Percentiles rank a stretch among this genome's conserved stretches.
Conservation (phyloP, 2,113 vertebrate genomes). For the Narcine bancroftii region DNA sequence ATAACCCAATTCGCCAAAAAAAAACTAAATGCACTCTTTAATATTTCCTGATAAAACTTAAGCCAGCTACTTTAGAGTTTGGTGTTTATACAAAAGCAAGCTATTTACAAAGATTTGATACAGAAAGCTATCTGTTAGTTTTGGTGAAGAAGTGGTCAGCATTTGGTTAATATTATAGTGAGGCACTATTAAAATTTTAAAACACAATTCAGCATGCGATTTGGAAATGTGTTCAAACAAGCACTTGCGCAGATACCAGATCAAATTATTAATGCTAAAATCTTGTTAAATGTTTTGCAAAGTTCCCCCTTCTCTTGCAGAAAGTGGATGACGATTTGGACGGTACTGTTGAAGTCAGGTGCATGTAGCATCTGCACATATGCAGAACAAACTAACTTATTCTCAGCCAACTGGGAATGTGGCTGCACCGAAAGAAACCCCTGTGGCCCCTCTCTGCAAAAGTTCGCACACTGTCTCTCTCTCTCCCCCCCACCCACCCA, state of each 20-base stretch:
- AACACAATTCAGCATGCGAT: neutral
- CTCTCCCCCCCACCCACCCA: too few species aligned
- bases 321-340: slow-evolving; percentile 16
- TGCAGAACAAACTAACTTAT: too few species aligned
- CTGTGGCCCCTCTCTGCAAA: too few species aligned
- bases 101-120: neutral
- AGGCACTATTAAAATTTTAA: neutral
- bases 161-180: too few species aligned
- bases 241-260: neutral
- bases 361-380: neutral
- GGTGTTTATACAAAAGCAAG: neutral
- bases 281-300: neutral
- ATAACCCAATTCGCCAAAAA: neutral
- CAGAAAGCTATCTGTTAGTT: neutral
- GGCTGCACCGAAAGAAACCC: neutral
- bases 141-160: neutral
- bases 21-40: neutral
- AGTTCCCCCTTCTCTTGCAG: neutral
- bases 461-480: neutral
- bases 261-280: neutral
- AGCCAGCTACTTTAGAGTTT: neutral
- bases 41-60: neutral
- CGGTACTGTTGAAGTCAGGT: neutral
- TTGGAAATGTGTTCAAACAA: neutral
- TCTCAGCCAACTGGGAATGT: neutral